Conservation (phyloP, 1,140 invertebrate species). For the Hetaerina americana region DNA sequence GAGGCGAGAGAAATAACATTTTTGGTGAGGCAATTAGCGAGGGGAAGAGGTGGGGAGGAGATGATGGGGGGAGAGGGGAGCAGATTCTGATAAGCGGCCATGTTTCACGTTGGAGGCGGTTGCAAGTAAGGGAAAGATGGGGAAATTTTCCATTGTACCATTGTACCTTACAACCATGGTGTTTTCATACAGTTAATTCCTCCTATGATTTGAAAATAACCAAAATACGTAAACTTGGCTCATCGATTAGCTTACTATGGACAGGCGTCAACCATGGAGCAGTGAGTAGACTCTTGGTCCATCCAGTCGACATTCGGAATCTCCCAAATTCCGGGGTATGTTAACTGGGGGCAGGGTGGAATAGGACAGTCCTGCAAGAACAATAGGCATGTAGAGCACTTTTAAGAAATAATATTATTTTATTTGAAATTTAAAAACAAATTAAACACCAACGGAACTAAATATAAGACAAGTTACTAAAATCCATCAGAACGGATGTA, state of each 20-base stretch:
- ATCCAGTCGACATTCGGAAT: slow-evolving; percentile 47
- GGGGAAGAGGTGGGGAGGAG: too few relatives aligned
- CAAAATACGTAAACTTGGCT: not conserved
- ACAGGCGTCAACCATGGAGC: slow-evolving; percentile 49
- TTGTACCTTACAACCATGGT: not conserved
- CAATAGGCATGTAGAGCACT: slow-evolving; percentile 10
- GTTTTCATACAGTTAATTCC: not conserved
- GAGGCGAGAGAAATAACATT: too few relatives aligned
- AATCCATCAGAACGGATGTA: not conserved
- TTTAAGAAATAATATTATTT: too few relatives aligned
- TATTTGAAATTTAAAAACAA: not conserved
- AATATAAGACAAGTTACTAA: not conserved
- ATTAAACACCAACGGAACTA: not conserved
- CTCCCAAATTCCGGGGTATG: slow-evolving; percentile 46
- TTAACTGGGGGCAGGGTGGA: slow-evolving; percentile 43
- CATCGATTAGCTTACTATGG: slow-evolving; percentile 19
- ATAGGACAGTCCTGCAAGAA: slow-evolving; percentile 41
- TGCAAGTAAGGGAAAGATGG: not conserved
- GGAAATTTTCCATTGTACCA: not conserved
- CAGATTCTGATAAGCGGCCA: too few relatives aligned
- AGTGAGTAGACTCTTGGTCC: slow-evolving; percentile 32
- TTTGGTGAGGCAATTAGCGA: too few relatives aligned
- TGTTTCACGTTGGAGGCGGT: too few relatives aligned
- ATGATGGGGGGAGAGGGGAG: too few relatives aligned
- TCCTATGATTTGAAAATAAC: not conserved